Evolutionary conservation across 2,113 vertebrate species (phyloP).

Genomic region (Zosterops japonicus): DNA sequence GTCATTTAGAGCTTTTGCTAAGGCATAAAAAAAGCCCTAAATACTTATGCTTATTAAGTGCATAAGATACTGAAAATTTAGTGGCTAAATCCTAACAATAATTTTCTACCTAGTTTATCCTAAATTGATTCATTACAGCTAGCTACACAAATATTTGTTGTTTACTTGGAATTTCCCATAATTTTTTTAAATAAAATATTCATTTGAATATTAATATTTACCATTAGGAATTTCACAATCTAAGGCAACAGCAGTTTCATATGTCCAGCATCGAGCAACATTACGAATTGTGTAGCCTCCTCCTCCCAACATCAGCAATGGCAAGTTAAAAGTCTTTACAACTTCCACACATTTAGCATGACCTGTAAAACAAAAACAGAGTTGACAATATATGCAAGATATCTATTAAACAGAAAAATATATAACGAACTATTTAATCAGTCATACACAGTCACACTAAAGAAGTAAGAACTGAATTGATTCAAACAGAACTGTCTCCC

Average conservation of each 20-base stretch:
- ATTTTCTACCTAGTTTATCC: not conserved
- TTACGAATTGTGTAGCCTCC: constrained; percentile 85
- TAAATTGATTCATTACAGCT: not conserved
- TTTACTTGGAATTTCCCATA: not conserved
- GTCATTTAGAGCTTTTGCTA: not conserved
- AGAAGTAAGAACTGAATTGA: not conserved
- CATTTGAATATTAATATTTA: constrained; percentile 39
- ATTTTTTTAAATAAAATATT: not conserved
- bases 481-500: not conserved
- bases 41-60: not conserved
- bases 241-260: constrained; percentile 84
- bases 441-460: not conserved
- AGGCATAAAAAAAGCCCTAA: not conserved
- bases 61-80: not conserved
- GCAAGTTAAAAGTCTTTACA: constrained; percentile 85
- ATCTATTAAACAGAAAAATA: not conserved
- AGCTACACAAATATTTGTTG: not conserved
- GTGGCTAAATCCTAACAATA: not conserved
- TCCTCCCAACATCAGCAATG: constrained; percentile 83
- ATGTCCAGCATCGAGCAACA: constrained; percentile 85
- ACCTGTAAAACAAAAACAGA: constrained; percentile 68
- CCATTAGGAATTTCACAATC: constrained; percentile 86
- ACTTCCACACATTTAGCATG: constrained; percentile 87
- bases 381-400: not conserved
- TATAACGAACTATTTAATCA: not conserved